Evolutionary conservation across 2,888 invertebrate species (phyloP).

Genomic region (Cephus runcator): DNA sequence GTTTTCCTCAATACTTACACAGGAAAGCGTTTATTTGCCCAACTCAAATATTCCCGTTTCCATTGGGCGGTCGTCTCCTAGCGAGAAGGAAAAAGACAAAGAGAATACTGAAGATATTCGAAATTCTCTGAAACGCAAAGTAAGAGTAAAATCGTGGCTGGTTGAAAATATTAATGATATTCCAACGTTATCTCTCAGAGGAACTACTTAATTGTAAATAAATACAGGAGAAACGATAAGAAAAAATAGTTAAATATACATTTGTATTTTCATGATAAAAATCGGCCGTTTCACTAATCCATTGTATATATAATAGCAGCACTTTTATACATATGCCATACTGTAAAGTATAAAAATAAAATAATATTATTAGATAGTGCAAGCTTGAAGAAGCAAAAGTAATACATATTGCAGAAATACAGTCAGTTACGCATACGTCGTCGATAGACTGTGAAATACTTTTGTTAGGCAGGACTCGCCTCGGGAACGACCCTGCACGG

Average conservation of each 20-base stretch:
- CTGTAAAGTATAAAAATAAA: background rate
- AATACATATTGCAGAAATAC: too few species aligned
- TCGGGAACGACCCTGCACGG: too few species aligned
- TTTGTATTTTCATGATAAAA: background rate
- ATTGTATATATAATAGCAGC: background rate
- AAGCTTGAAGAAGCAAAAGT: too few species aligned
- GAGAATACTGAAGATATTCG: background rate
- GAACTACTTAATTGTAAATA: background rate
- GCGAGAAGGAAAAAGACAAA: background rate
- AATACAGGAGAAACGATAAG: background rate
- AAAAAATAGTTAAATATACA: background rate
- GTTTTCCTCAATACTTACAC: background rate
- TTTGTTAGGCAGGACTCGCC: too few species aligned
- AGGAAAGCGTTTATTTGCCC: background rate
- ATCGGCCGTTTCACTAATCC: too few species aligned
- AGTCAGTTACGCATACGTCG: too few species aligned
- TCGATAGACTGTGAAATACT: background rate
- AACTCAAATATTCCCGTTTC: background rate
- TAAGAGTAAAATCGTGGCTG: background rate
- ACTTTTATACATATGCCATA: background rate
- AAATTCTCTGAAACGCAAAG: background rate
- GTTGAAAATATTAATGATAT: background rate
- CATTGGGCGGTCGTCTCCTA: background rate
- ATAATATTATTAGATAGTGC: too few species aligned
- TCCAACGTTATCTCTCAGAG: background rate